Base-by-base conservation (phyloP, 2,888 invertebrate genomes). In the Hyles lineata region DNA sequence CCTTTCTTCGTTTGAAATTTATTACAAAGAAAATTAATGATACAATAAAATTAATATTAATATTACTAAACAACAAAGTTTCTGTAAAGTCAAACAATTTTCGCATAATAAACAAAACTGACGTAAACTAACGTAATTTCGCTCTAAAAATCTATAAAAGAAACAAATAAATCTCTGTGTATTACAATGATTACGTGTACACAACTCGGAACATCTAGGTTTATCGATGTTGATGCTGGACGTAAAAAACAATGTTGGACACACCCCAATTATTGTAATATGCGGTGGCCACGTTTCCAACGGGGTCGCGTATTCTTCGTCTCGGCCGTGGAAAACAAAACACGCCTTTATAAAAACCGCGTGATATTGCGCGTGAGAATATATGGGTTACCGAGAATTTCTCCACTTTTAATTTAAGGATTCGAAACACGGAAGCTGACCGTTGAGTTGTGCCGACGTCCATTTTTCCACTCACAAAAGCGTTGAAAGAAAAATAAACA, bases 171-270 rank as follows among this genome's bases (percentile, higher is more conserved):
- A 29, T 25, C 25, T 25, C 25, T 6, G 32, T 70, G 35, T 70
- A 17, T 32, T 70, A 70, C 35, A 60, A 6, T 69, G 1, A 62
- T 55, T 32, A 62, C 52, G 52, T 63, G 32, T 23, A 23, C 32
- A 55, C 25, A 63, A 55, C 19, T 52, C 73, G 63, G 76, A 78
- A 80, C 75, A 85, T 84, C 78, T 80, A 78, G 84, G 82, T 84
- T 84, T 80, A 84, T 84, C 76, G 78, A 81, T 80, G 75, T 76
- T 74, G 72, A 72, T 50, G 73, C 71, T 76, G 77, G 79, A 78
- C 75, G 55, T 73, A 61, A 71, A 63, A 70, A 74, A 19, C 61
- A 73, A 50, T 62, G 55, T 70, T 60, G 19, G 32, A 72, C 74
- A 71, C 70, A 75, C 78, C 76, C 78, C 80, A 81, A 82, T 82